These are phyloP conservation scores for Nothura maculosa DNA, from an alignment of 2,797 vertebrate species.

Conservation along the genomic window DNA sequence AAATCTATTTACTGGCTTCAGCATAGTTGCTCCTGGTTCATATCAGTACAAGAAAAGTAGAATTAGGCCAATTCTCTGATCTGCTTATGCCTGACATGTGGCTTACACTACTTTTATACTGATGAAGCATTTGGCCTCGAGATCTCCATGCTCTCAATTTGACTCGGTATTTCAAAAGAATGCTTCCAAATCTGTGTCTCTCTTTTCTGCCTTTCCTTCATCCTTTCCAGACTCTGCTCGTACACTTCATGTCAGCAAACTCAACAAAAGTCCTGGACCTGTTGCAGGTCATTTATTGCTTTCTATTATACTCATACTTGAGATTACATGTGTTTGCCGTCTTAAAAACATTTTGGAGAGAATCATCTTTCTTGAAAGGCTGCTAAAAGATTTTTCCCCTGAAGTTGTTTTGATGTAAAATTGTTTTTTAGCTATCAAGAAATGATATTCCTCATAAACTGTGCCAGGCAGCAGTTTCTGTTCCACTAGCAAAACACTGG, in stretches of 20 bases:
- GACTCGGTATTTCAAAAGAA: background rate
- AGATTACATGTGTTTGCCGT: background rate
- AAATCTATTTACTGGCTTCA: slow-evolving; percentile 17
- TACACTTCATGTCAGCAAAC: background rate
- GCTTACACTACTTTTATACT: slow-evolving; percentile 25
- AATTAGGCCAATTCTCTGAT: slow-evolving; percentile 42
- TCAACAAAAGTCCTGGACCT: background rate
- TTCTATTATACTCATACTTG: background rate
- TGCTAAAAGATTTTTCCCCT: background rate
- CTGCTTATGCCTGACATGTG: background rate
- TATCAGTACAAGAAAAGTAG: slow-evolving; percentile 22
- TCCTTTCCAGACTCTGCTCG: background rate
- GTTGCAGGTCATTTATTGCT: background rate
- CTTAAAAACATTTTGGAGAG: background rate
- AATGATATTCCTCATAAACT: background rate
- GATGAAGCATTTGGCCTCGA: slow-evolving; percentile 20
- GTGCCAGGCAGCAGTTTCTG: background rate
- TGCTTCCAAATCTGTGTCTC: background rate
- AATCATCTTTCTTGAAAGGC: background rate
- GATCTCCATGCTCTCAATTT: background rate
- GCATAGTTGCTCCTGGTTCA: slow-evolving; percentile 20
- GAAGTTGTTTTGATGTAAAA: background rate
- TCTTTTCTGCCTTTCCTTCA: slow-evolving; percentile 16
- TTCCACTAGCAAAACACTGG: background rate
- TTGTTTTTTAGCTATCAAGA: background rate